Evolutionary conservation across 2,797 vertebrate species (phyloP).

Genomic region (Myotis findleyi): DNA sequence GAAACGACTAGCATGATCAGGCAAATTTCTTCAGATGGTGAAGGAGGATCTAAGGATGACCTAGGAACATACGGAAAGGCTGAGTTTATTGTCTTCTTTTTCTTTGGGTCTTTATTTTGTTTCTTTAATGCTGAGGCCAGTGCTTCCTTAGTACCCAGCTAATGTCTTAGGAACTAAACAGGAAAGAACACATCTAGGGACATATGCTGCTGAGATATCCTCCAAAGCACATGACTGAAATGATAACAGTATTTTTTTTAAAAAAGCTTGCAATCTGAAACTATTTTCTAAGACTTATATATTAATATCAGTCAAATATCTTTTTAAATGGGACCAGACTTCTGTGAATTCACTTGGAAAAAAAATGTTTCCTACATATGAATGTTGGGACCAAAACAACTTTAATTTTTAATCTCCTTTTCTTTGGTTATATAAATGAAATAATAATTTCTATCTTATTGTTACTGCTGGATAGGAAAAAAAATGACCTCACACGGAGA

Average conservation of each 20-base stretch:
- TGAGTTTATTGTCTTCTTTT: background rate
- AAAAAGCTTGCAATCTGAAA: slow-evolving; percentile 19
- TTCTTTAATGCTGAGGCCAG: background rate
- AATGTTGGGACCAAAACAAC: background rate
- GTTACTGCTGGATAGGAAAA: background rate
- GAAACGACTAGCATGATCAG: background rate
- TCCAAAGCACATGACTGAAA: background rate
- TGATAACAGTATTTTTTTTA: background rate
- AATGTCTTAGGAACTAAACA: background rate
- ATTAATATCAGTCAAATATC: background rate
- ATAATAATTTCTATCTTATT: background rate
- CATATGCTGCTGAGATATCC: background rate
- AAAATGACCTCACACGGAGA: background rate
- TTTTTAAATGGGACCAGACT: background rate
- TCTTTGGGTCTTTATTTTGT: background rate
- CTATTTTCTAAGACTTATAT: background rate
- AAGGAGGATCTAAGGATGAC: background rate
- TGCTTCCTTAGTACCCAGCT: background rate
- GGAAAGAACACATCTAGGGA: background rate
- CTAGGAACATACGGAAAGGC: background rate
- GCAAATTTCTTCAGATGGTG: background rate
- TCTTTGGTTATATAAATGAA: background rate
- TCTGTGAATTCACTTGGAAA: background rate
- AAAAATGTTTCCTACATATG: background rate
- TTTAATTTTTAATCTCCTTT: slow-evolving; percentile 19